Base-by-base conservation (phyloP, 1,140 invertebrate species). In the Nomia melanderi region DNA sequence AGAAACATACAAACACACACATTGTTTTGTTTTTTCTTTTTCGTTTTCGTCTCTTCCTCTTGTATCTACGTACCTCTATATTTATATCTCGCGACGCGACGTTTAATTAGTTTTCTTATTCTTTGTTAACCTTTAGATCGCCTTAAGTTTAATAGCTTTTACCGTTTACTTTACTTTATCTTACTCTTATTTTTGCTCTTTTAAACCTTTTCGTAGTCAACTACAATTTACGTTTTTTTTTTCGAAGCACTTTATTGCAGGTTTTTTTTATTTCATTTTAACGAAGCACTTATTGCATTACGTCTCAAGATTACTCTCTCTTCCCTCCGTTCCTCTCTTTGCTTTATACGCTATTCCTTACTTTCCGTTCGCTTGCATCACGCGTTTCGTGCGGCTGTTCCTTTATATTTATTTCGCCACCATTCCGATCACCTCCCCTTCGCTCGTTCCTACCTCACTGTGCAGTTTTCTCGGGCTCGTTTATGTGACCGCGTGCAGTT, bases 1-100 rank as follows among this genome's bases (percentile, higher is more conserved):
- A 89, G 88, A 89, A 89, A 89, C 87, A 89, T 89, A 89, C 87
- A 89, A 89, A 88, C 87, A 88, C 81, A 88, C 81, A 88, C 86
- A 85, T 67, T 82, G 57, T 80, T 84, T 87, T 85, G 54, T 74
- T 54, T 71, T n/a, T 73, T 44, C 25, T 62, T 63, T 54, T 6
- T 53, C 27, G 54, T 57, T 31, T 31, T 31, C 54, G 17, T 57
- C 27, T 31, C 14, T 27, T 54, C 20, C 11, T 29, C 50, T 67
- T 53, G 47, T 71, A 65, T 59, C 65, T 77, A 83, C 72, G 56
- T 79, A 57, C 41, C 72, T 79, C 44, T 69, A 50, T 65, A 69
- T 63, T 64, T 39, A 60, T 69, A 60, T 69, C 72, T 50, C 79
- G 72, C 77, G 67, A 64, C 72, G 69, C 73, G 77, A 73, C 57